A percentile compares a stretch with the other conserved stretches of the same genome.
phyloP scores from a whole-genome alignment of 1,140 invertebrate genomes.

The Aplysia californica region DNA sequence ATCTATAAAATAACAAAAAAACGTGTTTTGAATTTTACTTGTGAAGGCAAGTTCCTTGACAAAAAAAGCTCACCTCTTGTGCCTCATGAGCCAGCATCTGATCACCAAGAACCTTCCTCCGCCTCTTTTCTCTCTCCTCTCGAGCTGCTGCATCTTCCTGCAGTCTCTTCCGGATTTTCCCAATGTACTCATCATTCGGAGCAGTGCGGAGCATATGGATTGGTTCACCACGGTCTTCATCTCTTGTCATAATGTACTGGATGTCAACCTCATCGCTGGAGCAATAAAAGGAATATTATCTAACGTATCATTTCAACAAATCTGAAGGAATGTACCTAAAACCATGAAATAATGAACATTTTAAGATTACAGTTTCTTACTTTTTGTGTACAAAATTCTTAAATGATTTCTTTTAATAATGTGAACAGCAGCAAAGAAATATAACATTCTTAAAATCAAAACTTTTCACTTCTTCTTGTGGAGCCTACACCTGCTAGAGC shows the following conservation, averaged over 20 bases:
- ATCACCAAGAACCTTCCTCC: constrained; percentile 67
- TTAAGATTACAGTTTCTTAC: background rate
- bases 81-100: constrained; percentile 64
- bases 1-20: background rate
- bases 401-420: too few species aligned
- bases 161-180: constrained; percentile 63
- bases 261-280: constrained; percentile 51
- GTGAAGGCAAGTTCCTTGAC: too few species aligned
- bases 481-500: too few species aligned
- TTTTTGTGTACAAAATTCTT: too few species aligned
- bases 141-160: constrained; percentile 64
- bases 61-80: constrained; percentile 65
- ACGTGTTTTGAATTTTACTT: background rate
- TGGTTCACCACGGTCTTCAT: constrained; percentile 48
- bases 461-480: too few species aligned
- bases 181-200: constrained; percentile 67
- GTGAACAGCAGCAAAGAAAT: too few species aligned
- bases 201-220: constrained; percentile 53
- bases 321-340: background rate
- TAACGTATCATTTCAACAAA: too few species aligned
- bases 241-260: constrained; percentile 45
- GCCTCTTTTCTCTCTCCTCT: constrained; percentile 65
- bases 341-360: background rate
- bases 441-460: too few species aligned
- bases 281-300: too few species aligned